phyloP scores from a whole-genome alignment of 2,797 vertebrate genomes.

The Xenopus petersii region DNA sequence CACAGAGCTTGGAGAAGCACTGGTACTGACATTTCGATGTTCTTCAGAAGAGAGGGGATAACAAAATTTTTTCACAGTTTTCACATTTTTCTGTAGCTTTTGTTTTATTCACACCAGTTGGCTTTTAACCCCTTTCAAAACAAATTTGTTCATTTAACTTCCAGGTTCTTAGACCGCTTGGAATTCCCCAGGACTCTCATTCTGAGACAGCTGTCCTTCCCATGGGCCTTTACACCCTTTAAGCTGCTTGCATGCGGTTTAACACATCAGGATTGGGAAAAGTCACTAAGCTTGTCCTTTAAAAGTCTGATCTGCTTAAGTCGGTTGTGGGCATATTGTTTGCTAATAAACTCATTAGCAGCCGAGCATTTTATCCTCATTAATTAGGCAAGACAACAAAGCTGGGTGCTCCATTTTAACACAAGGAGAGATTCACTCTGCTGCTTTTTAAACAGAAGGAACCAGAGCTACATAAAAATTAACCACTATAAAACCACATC shows the following conservation, averaged over 20 bases:
- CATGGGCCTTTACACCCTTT: background rate
- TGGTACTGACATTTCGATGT: too few species aligned
- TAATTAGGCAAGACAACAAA: slow-evolving; percentile 67
- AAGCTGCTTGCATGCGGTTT: slow-evolving; percentile 33
- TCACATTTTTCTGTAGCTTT: too few species aligned
- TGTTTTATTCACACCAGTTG: too few species aligned
- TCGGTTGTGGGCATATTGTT: slow-evolving; percentile 68
- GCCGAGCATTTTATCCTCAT: slow-evolving; percentile 68
- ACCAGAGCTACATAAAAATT: slow-evolving; percentile 30
- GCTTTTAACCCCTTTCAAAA: too few species aligned
- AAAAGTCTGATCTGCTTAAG: slow-evolving; percentile 68
- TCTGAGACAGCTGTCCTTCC: background rate
- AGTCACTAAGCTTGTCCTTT: slow-evolving; percentile 64
- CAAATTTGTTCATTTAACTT: too few species aligned
- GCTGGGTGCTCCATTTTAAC: slow-evolving; percentile 35
- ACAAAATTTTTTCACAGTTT: too few species aligned
- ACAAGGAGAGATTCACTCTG: slow-evolving; percentile 36
- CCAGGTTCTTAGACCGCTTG: too few species aligned
- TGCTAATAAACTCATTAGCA: slow-evolving; percentile 72
- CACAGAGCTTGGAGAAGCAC: too few species aligned
- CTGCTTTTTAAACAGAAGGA: slow-evolving; percentile 31
- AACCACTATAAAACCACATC: slow-evolving; percentile 19
- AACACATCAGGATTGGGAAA: slow-evolving; percentile 64
- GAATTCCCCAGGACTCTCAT: too few species aligned
- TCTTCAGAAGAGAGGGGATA: too few species aligned